Base-by-base conservation (phyloP, 1,140 invertebrate genomes). In the Drosophila ercepeae region DNA sequence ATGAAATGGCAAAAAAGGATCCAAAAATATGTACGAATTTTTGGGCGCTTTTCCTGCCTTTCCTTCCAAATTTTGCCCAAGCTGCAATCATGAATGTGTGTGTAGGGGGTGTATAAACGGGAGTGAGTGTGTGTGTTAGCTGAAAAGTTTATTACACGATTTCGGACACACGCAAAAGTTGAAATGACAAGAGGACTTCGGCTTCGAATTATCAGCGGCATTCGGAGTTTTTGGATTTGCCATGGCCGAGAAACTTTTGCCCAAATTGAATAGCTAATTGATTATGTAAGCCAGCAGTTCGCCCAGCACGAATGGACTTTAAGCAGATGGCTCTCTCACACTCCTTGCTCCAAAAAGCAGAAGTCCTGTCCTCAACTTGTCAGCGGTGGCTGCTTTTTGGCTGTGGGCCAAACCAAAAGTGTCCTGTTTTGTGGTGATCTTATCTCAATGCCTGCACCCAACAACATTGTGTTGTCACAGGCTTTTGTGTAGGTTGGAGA, bases 361-460 rank as follows among this genome's bases (percentile, higher is more conserved):
- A 42, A 74, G 52, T 54, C 50, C 32, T 46, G 27, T 55, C 36
- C 45, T 39, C 50, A 63, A 64, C 70, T 74, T 73, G 70, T 74
- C 70, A 74, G 51, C 69, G 46, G 50, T 32, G 68, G 55, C 32
- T 44, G 55, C 14, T 61, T 78, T 57, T 78, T 78, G 76, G 76
- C 70, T 36, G 21, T 25, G 19, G 44, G 61, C 75, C 76, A 78
- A 75, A 27, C 76, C 54, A 64, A 55, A 79, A 75, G 76, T 79
- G 76, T 79, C 76, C 76, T 78, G 76, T 79, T 79, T 69, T 78
- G 76, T 78, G 76, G 76, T 75, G 76, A 78, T 79, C 76, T 79
- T 79, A 79, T 79, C 76, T 57, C 61, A 59, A 54, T 74, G 61
- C 36, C 76, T 75, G 76, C 76, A 78, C 76, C 46, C 69, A 73